A percentile compares a stretch with the other conserved stretches of the same genome.
Conservation (phyloP, 2,797 vertebrate genomes). For the Rousettus madagascariensis region DNA sequence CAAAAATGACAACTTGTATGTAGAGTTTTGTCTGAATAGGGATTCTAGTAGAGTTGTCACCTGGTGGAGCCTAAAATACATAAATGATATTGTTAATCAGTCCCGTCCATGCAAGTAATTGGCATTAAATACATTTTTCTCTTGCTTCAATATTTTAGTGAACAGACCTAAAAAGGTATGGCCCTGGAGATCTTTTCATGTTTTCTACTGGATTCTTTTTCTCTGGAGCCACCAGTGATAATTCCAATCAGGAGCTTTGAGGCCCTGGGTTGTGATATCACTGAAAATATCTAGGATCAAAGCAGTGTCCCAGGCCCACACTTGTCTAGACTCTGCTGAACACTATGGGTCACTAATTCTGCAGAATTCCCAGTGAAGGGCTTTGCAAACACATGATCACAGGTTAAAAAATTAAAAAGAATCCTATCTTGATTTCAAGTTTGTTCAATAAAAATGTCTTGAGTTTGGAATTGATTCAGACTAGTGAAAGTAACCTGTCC, state of each 20-base stretch:
- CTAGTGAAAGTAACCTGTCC: neutral
- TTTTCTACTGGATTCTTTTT: neutral
- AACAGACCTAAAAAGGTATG: neutral
- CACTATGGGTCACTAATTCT: neutral
- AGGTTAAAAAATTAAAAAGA: neutral
- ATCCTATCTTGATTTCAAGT: neutral
- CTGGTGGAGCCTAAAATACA: constrained; percentile 86
- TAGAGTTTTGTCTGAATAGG: constrained; percentile 88
- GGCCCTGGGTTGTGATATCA: neutral
- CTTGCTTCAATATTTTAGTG: neutral
- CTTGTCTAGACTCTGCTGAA: neutral
- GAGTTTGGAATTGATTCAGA: neutral
- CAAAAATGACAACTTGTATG: constrained; percentile 88
- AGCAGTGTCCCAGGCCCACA: neutral
- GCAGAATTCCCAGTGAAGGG: neutral
- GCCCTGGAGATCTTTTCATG: neutral
- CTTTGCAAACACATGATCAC: neutral
- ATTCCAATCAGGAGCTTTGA: neutral
- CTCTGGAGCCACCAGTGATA: neutral
- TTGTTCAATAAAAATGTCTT: neutral
- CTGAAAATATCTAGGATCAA: neutral
- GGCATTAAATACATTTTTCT: neutral
- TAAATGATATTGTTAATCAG: neutral
- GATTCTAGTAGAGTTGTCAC: constrained; percentile 86
- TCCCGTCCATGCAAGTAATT: neutral